Evolutionary conservation across 2,113 vertebrate species (phyloP).

Genomic region (Pionites leucogaster): DNA sequence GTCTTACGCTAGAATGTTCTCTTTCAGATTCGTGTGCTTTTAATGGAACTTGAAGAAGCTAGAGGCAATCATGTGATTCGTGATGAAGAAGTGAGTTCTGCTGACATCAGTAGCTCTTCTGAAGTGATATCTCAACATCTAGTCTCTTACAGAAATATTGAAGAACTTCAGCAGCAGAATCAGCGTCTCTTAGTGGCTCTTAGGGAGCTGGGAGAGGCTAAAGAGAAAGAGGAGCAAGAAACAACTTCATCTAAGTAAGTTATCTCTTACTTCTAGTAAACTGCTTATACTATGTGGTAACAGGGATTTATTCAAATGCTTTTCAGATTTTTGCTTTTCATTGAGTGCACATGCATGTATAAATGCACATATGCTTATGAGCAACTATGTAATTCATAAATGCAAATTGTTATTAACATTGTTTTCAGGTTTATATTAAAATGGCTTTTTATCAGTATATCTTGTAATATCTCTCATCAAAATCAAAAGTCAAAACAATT

Average conservation of each 20-base stretch:
- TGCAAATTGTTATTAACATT: background rate
- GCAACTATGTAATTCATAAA: background rate
- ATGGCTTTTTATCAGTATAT: background rate
- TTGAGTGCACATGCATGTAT: background rate
- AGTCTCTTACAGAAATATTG: constrained; percentile 92
- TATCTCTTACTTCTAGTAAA: background rate
- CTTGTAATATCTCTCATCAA: background rate
- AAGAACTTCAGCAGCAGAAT: constrained; percentile 96
- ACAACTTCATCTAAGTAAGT: constrained; percentile 81
- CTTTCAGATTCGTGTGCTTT: constrained; percentile 87
- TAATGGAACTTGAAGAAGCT: constrained; percentile 95
- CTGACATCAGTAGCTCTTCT: constrained; percentile 92
- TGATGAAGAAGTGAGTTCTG: constrained; percentile 88
- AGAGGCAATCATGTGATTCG: constrained; percentile 91
- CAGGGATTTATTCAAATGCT: background rate
- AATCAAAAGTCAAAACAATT: background rate
- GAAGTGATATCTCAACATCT: constrained; percentile 94
- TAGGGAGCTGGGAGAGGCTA: constrained; percentile 88
- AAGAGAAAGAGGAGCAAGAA: constrained; percentile 90
- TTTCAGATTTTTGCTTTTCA: background rate
- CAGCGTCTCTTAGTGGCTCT: constrained; percentile 91
- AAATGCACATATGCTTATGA: background rate
- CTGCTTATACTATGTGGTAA: background rate
- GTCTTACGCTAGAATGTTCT: background rate
- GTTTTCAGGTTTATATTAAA: background rate